Base-by-base conservation (phyloP, 2,888 invertebrate species). In the Dryobotodes eremita region DNA sequence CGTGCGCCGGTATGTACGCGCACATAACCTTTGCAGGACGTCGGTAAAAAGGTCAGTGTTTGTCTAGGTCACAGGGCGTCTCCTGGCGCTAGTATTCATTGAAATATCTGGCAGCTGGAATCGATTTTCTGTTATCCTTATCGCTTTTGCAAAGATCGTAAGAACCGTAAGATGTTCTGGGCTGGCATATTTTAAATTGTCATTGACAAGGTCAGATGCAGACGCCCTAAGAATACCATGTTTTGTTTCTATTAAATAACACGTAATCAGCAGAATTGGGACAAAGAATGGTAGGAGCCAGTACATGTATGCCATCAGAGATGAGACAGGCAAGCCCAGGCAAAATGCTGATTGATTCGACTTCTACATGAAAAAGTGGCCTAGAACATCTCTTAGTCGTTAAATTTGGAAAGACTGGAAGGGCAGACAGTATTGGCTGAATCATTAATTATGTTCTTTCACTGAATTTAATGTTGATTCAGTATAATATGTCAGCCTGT, bases 1-100 rank as follows among this genome's bases (percentile, higher is more conserved):
- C 69, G 59, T 77, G 84, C 84, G 84, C 79, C 71, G 73, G 3
- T 66, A 53, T 48, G 15, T 57, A 66, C 65, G 84, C 84, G 84
- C 84, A 77, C 20, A 20, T 75, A 50, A 84, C 79, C 79, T 85
- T 66, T 64, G 48, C 55, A 75, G 78, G 79, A 79, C 69, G 50
- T 23, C 13, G 5, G 6, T 64, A 72, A 70, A 66, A 50, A 79
- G 80, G 84, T 80, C 84, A 71, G 15, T 15, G 53, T 62, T n/a
- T 48, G 80, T 83, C 80, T 84, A 55, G 83, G 78, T 66, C 72
- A 61, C 0, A 70, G 36, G 72, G 72, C 77, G 77, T 55, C 75
- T 61, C 61, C 53, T 53, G 36, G 10, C 53, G 15, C 13, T 55
- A 13, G 7, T 17, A 59, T 6, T 66, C 26, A 23, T 53, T 50